Percentiles rank a stretch among this genome's conserved stretches.
These are phyloP conservation scores for Enteromius trimaculatus DNA, from an alignment of 2,797 vertebrate species.

Conservation along the genomic window DNA sequence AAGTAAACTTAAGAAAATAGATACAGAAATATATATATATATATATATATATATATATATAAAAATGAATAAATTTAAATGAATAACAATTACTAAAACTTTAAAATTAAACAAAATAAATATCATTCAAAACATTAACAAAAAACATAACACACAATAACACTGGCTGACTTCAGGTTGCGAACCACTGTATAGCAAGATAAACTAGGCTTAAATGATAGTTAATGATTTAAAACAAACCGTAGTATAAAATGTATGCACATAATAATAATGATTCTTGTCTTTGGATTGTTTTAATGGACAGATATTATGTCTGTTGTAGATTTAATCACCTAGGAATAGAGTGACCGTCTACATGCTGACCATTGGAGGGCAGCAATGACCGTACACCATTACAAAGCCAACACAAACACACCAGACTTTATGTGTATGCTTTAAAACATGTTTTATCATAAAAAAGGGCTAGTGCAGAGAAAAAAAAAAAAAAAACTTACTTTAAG, in stretches of 20 bases:
- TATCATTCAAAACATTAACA: background rate
- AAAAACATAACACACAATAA: background rate
- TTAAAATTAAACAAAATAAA: background rate
- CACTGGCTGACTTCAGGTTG: background rate
- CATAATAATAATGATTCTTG: background rate
- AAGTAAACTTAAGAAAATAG: background rate
- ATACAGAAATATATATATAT: background rate
- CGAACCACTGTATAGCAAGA: background rate
- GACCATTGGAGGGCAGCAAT: conserved; percentile 19
- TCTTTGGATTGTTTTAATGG: background rate
- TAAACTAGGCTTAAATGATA: background rate
- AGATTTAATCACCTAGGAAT: background rate
- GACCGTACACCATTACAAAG: background rate
- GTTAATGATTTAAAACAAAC: background rate
- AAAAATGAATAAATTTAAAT: background rate
- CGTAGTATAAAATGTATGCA: background rate
- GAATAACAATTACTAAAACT: background rate
- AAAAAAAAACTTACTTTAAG: conserved; percentile 85
- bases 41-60: too few species aligned
- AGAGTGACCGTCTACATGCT: background rate
- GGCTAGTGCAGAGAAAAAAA: conserved; percentile 42
- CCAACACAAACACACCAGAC: background rate
- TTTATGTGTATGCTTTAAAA: background rate
- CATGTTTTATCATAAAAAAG: background rate
- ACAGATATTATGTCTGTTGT: background rate